phyloP scores from a whole-genome alignment of 1,140 invertebrate species.

The Cardiocondyla obscurior region DNA sequence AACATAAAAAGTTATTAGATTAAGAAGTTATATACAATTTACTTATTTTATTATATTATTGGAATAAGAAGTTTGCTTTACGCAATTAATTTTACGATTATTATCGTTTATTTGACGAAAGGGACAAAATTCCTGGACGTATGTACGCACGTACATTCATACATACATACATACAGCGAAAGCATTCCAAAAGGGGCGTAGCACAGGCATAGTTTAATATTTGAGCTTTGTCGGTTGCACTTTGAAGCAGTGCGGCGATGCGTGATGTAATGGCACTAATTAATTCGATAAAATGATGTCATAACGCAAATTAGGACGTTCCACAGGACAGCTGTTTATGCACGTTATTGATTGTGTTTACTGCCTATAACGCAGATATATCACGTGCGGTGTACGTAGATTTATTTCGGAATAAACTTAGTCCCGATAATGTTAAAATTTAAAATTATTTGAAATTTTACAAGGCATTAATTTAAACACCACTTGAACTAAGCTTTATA shows the following conservation, averaged over 20 bases:
- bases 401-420: neutral
- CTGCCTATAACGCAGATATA: neutral
- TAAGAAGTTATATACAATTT: neutral
- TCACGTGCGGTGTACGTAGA: neutral
- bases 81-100: neutral
- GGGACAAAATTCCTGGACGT: neutral
- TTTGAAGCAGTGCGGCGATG: slow-evolving; percentile 34
- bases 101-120: neutral
- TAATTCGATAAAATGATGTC: slow-evolving; percentile 48
- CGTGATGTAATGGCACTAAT: slow-evolving; percentile 17
- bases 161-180: no score
- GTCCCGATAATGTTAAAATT: neutral
- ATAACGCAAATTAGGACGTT: slow-evolving; percentile 34
- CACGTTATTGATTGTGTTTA: slow-evolving; percentile 18
- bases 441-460: neutral
- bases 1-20: neutral
- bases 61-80: neutral
- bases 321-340: neutral
- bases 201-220: slow-evolving; percentile 19
- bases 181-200: neutral
- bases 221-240: slow-evolving; percentile 21
- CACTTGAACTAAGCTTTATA: neutral
- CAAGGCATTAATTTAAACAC: neutral
- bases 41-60: neutral
- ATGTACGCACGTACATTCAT: no score